A percentile compares a stretch with the other conserved stretches of the same genome.
phyloP scores from a whole-genome alignment of 1,140 invertebrate species.

The Cotesia vestalis region DNA sequence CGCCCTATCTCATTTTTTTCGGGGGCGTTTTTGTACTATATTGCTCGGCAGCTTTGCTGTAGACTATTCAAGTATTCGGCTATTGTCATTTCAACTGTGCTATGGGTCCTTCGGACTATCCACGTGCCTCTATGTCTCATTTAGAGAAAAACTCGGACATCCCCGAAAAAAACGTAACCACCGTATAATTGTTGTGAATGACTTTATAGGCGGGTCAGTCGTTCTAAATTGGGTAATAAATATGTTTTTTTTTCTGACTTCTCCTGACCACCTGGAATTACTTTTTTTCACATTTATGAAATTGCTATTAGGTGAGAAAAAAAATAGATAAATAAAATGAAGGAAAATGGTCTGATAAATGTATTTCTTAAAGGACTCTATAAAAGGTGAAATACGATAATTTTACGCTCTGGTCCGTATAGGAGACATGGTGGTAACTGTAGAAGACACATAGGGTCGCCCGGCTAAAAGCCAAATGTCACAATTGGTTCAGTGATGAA shows the following conservation, averaged over 20 bases:
- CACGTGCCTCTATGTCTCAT: constrained; percentile 50
- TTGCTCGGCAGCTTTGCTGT: no score
- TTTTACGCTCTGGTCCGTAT: constrained; percentile 33
- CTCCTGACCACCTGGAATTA: constrained; percentile 2
- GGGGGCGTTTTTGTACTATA: constrained; percentile 7
- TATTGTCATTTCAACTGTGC: constrained; percentile 5
- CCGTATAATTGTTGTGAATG: constrained; percentile 51
- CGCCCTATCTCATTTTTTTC: constrained; percentile 12
- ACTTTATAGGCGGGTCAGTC: neutral
- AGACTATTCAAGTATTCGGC: neutral
- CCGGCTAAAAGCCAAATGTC: constrained; percentile 40
- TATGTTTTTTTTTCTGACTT: constrained; percentile 3
- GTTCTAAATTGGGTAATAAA: neutral
- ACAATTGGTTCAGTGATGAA: constrained; percentile 32
- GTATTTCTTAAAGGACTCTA: constrained; percentile 1
- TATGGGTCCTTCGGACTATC: neutral
- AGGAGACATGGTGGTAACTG: constrained; percentile 25
- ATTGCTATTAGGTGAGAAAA: neutral
- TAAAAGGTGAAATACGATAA: constrained; percentile 13
- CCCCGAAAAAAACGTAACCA: constrained; percentile 43
- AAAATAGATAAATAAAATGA: neutral
- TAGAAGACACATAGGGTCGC: constrained; percentile 19
- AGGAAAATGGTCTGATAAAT: neutral
- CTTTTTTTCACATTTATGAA: neutral
- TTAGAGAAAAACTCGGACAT: constrained; percentile 54